Conservation (phyloP, 2,797 vertebrate species). For the Falco columbarius region DNA sequence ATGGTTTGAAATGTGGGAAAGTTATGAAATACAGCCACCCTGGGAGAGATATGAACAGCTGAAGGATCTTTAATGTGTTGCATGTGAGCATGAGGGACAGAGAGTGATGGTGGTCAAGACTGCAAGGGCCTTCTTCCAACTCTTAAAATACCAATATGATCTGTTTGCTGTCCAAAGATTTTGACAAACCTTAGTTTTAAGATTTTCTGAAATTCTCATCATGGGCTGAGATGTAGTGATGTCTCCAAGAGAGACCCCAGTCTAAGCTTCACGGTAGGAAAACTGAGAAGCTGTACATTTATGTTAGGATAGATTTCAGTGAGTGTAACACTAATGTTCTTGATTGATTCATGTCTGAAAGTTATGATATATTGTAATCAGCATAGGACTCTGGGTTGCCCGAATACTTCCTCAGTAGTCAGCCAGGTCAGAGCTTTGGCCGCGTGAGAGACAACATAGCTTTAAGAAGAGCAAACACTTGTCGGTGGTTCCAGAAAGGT, state of each 20-base stretch:
- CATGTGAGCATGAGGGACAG: background rate
- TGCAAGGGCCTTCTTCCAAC: background rate
- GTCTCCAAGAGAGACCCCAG: background rate
- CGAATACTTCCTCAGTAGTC: background rate
- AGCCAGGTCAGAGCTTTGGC: background rate
- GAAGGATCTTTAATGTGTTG: background rate
- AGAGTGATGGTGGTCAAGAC: background rate
- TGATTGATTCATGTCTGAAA: background rate
- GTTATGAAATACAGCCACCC: background rate
- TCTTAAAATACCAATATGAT: background rate
- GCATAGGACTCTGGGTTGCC: background rate
- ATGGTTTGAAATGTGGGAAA: conserved; percentile 41
- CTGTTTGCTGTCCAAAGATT: background rate
- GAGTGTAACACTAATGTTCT: background rate
- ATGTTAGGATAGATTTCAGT: background rate
- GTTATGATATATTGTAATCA: background rate
- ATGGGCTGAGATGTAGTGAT: background rate
- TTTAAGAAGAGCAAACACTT: background rate
- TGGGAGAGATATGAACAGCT: conserved; percentile 7
- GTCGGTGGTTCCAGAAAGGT: background rate
- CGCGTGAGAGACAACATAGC: background rate
- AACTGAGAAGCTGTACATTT: background rate
- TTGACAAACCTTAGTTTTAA: background rate
- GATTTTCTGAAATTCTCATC: background rate
- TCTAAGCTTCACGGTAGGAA: background rate